phyloP scores from a whole-genome alignment of 1,140 invertebrate genomes.

The Asbolus verrucosus region DNA sequence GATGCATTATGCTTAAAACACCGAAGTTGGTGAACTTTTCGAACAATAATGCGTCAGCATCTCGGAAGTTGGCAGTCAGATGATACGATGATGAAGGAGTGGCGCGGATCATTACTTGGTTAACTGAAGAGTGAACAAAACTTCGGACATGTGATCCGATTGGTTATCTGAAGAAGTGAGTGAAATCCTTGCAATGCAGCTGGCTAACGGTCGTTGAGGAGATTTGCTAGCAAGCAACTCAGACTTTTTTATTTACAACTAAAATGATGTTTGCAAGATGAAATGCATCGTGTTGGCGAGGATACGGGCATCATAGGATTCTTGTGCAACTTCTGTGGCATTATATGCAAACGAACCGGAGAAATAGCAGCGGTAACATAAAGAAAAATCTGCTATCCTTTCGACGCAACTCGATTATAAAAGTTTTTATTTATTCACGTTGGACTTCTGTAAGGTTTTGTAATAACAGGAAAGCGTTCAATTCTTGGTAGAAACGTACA shows the following conservation, averaged over 20 bases:
- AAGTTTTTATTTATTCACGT: slow-evolving; percentile 37
- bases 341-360: slow-evolving; percentile 33
- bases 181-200: slow-evolving; percentile 20
- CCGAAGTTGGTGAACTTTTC: too few species aligned
- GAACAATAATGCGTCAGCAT: too few species aligned
- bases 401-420: slow-evolving; percentile 27
- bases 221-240: slow-evolving; percentile 1
- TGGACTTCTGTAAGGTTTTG: slow-evolving; percentile 19
- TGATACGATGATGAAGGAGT: too few species aligned
- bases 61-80: too few species aligned
- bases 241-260: slow-evolving; percentile 21
- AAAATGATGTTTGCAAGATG: slow-evolving; percentile 13
- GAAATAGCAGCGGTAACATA: slow-evolving; percentile 26
- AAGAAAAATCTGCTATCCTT: slow-evolving; percentile 24
- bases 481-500: slow-evolving; percentile 19
- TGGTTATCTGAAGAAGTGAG: slow-evolving; percentile 1
- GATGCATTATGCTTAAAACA: too few species aligned
- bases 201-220: neutral
- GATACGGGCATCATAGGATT: slow-evolving; percentile 22
- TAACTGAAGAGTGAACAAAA: too few species aligned
- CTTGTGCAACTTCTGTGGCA: slow-evolving; percentile 17
- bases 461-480: slow-evolving; percentile 36
- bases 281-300: slow-evolving; percentile 13
- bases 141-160: slow-evolving; percentile 22
- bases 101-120: neutral